Evolutionary conservation across 2,797 vertebrate genomes (phyloP), one percentile per base, ranked within the genome.

Genomic region (Sarcoramphus papa): DNA sequence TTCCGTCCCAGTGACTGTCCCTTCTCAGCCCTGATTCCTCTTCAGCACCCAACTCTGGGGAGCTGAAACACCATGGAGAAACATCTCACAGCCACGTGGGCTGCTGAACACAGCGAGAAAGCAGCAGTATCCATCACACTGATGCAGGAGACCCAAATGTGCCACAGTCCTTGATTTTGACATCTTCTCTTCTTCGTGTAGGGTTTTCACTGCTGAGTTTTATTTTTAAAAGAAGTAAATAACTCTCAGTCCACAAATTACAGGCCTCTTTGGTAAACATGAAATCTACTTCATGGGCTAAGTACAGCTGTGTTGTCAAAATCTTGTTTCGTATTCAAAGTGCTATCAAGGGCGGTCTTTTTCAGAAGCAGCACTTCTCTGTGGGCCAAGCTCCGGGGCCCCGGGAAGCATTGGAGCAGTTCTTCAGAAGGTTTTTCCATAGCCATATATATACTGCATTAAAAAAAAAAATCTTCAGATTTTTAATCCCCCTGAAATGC

Each of bases 211-310:
- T 77, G 62, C 28, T 35, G 57, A 72, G 73, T 95, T 95, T 92
- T 97, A 91, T 95, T 95, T 97, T 96, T 93, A 88, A 94, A 85
- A 73, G 28, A 88, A 88, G 50, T 75, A 82, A 96, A 78, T 91
- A 95, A 74, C 77, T 85, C 78, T 85, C 2, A 0, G 21, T 85
- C 88, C 86, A 92, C 92, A 93, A 96, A 96, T 97, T 93, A 75
- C 50, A 94, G 84, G 25, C n/a, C 75, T 92, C 51, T 60, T 22
- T 75, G 57, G 60, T 89, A 92, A 93, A 83, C 35, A 75, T 78
- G 78, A 83, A 62, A 85, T 62, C 60, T 89, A 51, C 51, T 73
- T 60, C 11, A 1, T 78, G 60, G 64, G 68, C 81, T 83, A 68
- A 95, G 68, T 70, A 48, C 81, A 91, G 60, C 72, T 91, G 86